Base-by-base conservation (phyloP, 2,797 vertebrate species). In the Chelidonichthys spinosus region DNA sequence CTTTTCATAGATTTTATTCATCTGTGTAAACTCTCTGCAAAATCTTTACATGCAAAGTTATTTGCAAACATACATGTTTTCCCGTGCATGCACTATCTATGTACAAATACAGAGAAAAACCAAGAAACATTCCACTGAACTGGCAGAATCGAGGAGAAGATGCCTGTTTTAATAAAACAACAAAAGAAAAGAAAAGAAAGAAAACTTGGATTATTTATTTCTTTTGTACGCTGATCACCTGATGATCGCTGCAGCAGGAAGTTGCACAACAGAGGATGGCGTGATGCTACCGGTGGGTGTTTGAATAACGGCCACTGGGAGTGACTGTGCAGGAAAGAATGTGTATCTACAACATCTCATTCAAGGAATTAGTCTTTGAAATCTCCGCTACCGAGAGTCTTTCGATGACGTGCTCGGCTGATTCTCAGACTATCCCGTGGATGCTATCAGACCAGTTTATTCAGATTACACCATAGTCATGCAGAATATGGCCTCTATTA, bases 11-110 rank as follows among this genome's bases (percentile, higher is more conserved):
- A 84, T 90, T 95, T 95, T 94, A 95, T 95, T 95, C 81, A 90
- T 92, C 92, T 85, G 90, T 95, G 92, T 93, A 93, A 94, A 94
- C 87, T 90, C 89, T 92, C 84, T 93, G 92, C 93, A 95, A 96
- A 96, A 96, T 95, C 87, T 95, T 95, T 91, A 94, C 97, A 97
- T 97, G 97, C 97, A 90, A 93, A 89, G 90, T 89, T 82, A 90
- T 95, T 94, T 92, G 94, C 95, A 96, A 95, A 94, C 93, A 92
- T 95, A 95, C 91, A 91, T 91, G 89, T 92, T 89, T 67, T 85
- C 83, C 89, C 84, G 83, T 90, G 93, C 97, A 96, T 97, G 97
- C 97, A 95, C 92, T 95, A 96, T 72, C 79, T 94, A 93, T 96
- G 94, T 96, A 96, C 95, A 93, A 94, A 88, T 78, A 92, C 87